Percentiles rank a stretch among this genome's conserved stretches.
These are phyloP conservation scores for Amblyjoppa fuscipennis DNA, from an alignment of 2,888 invertebrate genomes.

Conservation along the genomic window DNA sequence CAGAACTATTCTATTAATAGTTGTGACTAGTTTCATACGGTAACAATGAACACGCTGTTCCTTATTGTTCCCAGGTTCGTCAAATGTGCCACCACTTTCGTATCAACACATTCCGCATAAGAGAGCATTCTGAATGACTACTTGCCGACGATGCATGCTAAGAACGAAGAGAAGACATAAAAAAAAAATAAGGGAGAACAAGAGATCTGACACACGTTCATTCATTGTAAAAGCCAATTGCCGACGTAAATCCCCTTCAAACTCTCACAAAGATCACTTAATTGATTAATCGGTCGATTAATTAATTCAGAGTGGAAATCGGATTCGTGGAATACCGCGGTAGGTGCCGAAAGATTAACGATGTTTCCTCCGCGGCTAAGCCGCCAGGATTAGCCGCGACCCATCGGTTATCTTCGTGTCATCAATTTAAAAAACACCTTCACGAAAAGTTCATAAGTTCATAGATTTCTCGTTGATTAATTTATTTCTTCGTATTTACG, in stretches of 20 bases:
- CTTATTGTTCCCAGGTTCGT: constrained; percentile 89
- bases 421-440: not conserved
- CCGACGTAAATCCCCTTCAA: constrained; percentile 50
- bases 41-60: too few relatives aligned
- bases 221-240: constrained; percentile 69
- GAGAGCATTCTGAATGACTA: constrained; percentile 86
- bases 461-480: constrained; percentile 27
- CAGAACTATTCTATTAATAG: not conserved
- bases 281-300: not conserved
- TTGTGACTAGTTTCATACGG: not conserved
- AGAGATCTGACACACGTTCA: constrained; percentile 76
- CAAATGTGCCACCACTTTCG: constrained; percentile 98
- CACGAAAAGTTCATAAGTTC: not conserved
- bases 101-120: constrained; percentile 93
- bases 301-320: not conserved
- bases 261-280: constrained; percentile 19
- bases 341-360: not conserved
- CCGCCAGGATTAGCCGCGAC: not conserved
- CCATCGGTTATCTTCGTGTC: not conserved
- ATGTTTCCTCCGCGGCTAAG: not conserved
- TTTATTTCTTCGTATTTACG: constrained; percentile 19
- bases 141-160: constrained; percentile 86
- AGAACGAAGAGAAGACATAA: constrained; percentile 75
- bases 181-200: constrained; percentile 65
- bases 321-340: not conserved